phyloP scores from a whole-genome alignment of 2,888 invertebrate species.

The Autographa pulchrina region DNA sequence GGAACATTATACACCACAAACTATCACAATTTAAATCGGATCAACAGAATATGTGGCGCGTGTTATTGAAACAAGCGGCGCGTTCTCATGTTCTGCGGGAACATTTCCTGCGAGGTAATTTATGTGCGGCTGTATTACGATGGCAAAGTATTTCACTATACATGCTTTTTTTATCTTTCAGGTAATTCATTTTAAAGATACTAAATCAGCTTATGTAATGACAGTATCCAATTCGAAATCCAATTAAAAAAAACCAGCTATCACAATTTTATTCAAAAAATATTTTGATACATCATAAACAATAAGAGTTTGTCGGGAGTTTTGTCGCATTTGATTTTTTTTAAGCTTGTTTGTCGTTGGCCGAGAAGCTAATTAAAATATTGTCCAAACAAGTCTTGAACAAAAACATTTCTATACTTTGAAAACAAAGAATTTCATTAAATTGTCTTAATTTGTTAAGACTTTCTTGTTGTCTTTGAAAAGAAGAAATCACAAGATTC shows the following conservation, averaged over 20 bases:
- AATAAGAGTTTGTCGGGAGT: background rate
- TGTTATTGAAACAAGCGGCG: slow-evolving; percentile 3
- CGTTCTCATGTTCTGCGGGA: background rate
- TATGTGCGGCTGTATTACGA: background rate
- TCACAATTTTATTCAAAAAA: no score
- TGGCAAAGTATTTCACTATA: background rate
- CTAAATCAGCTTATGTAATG: no score
- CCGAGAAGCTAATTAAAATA: background rate
- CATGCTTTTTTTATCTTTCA: no score
- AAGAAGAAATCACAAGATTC: background rate
- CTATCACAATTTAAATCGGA: background rate
- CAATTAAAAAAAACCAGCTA: no score
- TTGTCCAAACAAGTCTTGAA: background rate
- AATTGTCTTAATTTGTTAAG: background rate
- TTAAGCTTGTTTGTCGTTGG: background rate
- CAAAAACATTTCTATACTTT: background rate
- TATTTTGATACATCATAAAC: background rate
- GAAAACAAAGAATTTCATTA: background rate
- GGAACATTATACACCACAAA: background rate
- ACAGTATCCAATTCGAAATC: no score
- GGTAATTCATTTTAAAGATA: no score
- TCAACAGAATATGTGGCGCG: background rate
- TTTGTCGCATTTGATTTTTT: background rate
- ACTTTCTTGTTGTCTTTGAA: background rate
- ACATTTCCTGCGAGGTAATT: background rate